A percentile compares a stretch with the other conserved stretches of the same genome.
phyloP scores from a whole-genome alignment of 2,888 invertebrate species.

The Himalopsyche japonica region DNA sequence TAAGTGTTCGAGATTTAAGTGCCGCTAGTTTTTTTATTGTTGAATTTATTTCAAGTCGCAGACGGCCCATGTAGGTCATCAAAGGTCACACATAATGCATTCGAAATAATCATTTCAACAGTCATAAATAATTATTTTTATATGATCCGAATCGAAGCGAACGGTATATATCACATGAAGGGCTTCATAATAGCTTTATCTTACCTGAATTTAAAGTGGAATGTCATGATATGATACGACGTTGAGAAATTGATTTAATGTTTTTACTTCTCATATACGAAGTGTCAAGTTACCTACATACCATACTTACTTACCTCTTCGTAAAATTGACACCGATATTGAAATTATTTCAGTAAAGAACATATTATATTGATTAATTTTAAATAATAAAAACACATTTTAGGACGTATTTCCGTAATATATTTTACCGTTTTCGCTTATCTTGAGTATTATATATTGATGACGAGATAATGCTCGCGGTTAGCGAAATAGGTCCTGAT shows the following conservation, averaged over 20 bases:
- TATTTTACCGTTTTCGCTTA: too few species aligned
- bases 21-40: slow-evolving; percentile 3
- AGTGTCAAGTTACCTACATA: too few species aligned
- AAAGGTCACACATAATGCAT: neutral
- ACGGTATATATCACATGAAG: neutral
- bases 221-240: neutral
- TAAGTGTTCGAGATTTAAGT: neutral
- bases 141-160: neutral
- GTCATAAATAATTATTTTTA: neutral
- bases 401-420: too few species aligned
- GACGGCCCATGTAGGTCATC: slow-evolving; percentile 1
- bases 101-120: neutral
- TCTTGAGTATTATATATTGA: too few species aligned
- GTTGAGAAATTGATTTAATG: neutral
- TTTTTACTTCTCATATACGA: too few species aligned
- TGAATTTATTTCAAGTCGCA: neutral
- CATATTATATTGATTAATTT: too few species aligned
- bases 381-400: too few species aligned
- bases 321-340: too few species aligned
- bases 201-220: neutral
- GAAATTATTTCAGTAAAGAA: too few species aligned
- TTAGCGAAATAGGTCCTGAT: too few species aligned
- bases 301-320: too few species aligned
- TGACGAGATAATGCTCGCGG: too few species aligned
- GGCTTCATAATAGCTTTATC: neutral